These are phyloP conservation scores for Fissipunctia ypsillon DNA, from an alignment of 2,888 invertebrate genomes.

Conservation along the genomic window DNA sequence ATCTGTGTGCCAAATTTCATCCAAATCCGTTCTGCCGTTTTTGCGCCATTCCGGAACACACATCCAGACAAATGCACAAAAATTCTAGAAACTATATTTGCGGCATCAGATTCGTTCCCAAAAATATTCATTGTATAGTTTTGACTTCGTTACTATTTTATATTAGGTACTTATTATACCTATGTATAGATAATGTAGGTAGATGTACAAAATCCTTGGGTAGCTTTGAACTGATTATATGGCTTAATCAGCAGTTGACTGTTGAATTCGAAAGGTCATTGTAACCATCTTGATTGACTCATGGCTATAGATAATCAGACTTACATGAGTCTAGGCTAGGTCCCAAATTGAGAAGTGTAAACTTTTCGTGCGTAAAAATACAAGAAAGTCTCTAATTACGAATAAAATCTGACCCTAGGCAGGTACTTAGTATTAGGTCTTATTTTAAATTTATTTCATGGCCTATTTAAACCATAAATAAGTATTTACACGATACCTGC, in stretches of 20 bases:
- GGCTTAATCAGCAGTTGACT: slow-evolving; percentile 1
- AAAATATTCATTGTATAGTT: no score
- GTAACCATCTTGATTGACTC: not conserved
- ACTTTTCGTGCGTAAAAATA: not conserved
- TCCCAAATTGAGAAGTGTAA: not conserved
- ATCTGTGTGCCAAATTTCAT: no score
- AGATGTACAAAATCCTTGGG: not conserved
- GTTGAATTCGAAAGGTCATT: not conserved
- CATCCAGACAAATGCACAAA: no score
- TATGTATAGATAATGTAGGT: no score
- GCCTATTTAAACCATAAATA: not conserved
- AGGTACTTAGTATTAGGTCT: not conserved
- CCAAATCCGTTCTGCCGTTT: no score
- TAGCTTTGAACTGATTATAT: not conserved
- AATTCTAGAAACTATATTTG: no score
- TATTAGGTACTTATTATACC: no score
- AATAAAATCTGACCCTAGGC: not conserved
- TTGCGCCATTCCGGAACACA: no score
- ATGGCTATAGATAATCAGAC: not conserved
- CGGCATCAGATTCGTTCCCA: no score
- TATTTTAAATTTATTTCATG: not conserved
- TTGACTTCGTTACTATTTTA: no score
- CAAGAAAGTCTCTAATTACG: not conserved
- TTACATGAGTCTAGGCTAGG: not conserved
- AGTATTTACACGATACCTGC: slow-evolving; percentile 5